A percentile compares a stretch with the other conserved stretches of the same genome.
phyloP scores from a whole-genome alignment of 2,888 invertebrate species.

The Pterostichus niger region DNA sequence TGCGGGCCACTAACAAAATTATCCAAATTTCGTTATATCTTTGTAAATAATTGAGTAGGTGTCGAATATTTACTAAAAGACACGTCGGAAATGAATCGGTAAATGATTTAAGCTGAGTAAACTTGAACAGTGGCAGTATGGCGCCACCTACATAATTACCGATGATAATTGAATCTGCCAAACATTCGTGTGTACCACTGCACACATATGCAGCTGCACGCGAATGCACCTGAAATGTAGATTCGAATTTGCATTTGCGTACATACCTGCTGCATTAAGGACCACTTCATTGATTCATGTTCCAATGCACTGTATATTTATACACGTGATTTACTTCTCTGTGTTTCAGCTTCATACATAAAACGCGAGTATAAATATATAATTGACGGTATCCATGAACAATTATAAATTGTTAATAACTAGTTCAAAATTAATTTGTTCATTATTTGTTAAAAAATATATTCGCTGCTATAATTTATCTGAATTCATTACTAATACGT shows the following conservation, averaged over 20 bases:
- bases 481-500: constrained; percentile 13
- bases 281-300: constrained; percentile 42
- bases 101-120: constrained; percentile 61
- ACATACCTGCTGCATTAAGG: constrained; percentile 44
- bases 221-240: constrained; percentile 31
- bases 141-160: constrained; percentile 58
- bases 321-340: constrained; percentile 44
- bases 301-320: constrained; percentile 46
- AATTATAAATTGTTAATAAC: not conserved
- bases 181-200: constrained; percentile 17
- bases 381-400: not conserved
- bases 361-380: not conserved
- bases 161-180: constrained; percentile 61
- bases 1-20: constrained; percentile 4
- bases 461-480: not conserved
- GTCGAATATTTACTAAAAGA: constrained; percentile 48
- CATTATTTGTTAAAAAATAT: constrained; percentile 9
- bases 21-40: constrained; percentile 1
- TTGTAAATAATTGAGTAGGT: constrained; percentile 24
- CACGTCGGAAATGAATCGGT: constrained; percentile 47
- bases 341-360: not conserved
- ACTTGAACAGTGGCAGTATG: constrained; percentile 53
- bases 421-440: constrained; percentile 4
- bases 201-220: constrained; percentile 44
- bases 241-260: constrained; percentile 52